phyloP scores from a whole-genome alignment of 2,888 invertebrate genomes.

The Andrena flavipes region DNA sequence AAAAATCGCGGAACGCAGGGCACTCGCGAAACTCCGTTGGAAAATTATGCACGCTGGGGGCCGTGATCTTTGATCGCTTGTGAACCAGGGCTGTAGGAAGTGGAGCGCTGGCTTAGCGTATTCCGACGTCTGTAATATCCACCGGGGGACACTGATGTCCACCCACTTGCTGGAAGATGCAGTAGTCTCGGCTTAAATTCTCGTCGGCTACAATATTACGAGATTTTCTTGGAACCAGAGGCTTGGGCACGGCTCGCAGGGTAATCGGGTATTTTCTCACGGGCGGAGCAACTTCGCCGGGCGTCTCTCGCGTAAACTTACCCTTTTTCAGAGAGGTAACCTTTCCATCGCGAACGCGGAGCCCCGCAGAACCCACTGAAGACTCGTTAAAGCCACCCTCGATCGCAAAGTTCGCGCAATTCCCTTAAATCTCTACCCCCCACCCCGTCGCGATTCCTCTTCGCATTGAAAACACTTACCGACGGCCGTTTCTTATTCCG shows the following conservation, averaged over 20 bases:
- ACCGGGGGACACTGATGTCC: conserved; percentile 2
- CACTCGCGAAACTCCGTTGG: background rate
- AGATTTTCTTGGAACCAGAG: background rate
- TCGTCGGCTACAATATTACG: conserved; percentile 22
- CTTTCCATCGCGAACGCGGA: conserved; percentile 10
- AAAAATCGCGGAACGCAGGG: background rate
- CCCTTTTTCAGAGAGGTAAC: conserved; percentile 16
- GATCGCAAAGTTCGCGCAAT: conserved; percentile 36
- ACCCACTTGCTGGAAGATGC: background rate
- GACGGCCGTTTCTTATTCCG: conserved; percentile 1
- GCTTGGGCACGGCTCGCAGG: background rate
- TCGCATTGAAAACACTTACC: conserved; percentile 17
- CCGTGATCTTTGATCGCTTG: background rate
- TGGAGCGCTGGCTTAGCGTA: background rate
- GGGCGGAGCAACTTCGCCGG: conserved; percentile 6
- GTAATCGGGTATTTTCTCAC: conserved; percentile 37
- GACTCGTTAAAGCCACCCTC: conserved; percentile 44
- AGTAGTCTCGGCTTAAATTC: conserved; percentile 34
- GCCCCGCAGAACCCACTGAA: conserved; percentile 30
- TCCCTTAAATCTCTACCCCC: conserved; percentile 16
- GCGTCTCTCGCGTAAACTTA: conserved; percentile 30
- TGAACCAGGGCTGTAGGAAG: background rate
- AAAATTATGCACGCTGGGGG: background rate
- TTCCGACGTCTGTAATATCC: conserved; percentile 2
- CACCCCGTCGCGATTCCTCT: background rate